phyloP scores from a whole-genome alignment of 2,888 invertebrate species.

The Andrena bicolor region DNA sequence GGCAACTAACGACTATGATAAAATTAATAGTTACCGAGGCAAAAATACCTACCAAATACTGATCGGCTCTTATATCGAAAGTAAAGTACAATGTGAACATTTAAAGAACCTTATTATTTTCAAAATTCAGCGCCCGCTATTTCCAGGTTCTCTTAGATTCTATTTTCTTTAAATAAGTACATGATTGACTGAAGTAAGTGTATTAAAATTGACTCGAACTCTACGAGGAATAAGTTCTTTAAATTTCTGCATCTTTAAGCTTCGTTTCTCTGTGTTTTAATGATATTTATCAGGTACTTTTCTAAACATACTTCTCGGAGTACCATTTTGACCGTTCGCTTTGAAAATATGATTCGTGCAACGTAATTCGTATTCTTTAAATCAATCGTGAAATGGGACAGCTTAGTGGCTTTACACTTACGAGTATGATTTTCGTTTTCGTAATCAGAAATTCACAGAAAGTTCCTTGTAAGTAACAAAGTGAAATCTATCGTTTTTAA shows the following conservation, averaged over 20 bases:
- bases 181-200: constrained; percentile 15
- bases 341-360: constrained; percentile 3
- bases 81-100: constrained; percentile 34
- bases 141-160: constrained; percentile 43
- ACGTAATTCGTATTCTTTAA: neutral
- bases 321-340: constrained; percentile 25
- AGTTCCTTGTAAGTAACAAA: neutral
- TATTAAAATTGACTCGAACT: constrained; percentile 14
- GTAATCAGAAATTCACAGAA: neutral
- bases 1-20: constrained; percentile 26
- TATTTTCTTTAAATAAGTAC: constrained; percentile 52
- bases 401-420: neutral
- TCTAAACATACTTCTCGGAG: constrained; percentile 35
- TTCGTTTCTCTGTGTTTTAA: constrained; percentile 13
- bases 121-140: constrained; percentile 8
- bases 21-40: constrained; percentile 42
- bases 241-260: constrained; percentile 13
- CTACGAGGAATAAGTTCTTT: neutral
- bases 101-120: constrained; percentile 14
- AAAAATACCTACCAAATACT: constrained; percentile 53
- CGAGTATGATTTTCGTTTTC: constrained; percentile 1
- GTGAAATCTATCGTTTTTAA: constrained; percentile 5
- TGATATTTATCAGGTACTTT: constrained; percentile 48
- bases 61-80: constrained; percentile 53
- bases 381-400: neutral